Percentiles rank a stretch among this genome's conserved stretches.
These are phyloP conservation scores for Enchytraeus crypticus DNA, from an alignment of 2,888 invertebrate genomes.

Conservation along the genomic window DNA sequence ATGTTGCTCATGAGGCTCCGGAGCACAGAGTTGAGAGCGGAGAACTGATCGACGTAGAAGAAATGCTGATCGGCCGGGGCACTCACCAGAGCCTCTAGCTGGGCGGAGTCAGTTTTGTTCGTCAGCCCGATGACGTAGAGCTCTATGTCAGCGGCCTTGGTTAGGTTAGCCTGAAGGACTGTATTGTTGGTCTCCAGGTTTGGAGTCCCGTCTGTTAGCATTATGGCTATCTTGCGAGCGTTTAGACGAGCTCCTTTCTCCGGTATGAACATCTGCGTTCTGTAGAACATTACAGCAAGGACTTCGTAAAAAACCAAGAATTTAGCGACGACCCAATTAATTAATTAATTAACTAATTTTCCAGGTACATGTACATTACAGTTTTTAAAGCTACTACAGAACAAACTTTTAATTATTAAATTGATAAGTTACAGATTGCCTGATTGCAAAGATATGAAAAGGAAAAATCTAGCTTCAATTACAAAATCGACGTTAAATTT, in stretches of 20 bases:
- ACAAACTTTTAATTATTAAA: too few relatives aligned
- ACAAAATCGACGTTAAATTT: too few relatives aligned
- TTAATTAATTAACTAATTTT: too few relatives aligned
- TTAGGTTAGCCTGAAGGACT: conserved; percentile 9
- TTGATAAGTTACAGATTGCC: too few relatives aligned
- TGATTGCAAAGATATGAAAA: too few relatives aligned
- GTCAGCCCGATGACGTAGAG: conserved; percentile 19
- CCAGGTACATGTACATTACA: too few relatives aligned
- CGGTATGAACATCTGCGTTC: not conserved
- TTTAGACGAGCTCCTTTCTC: conserved; percentile 6
- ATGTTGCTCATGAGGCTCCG: conserved; percentile 2
- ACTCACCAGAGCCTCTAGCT: conserved; percentile 9
- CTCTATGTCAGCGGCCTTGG: conserved; percentile 11
- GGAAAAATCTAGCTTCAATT: too few relatives aligned
- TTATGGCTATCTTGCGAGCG: conserved; percentile 13
- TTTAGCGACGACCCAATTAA: too few relatives aligned
- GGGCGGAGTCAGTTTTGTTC: conserved; percentile 4
- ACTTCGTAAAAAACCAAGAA: too few relatives aligned
- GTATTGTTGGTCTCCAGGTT: conserved; percentile 10
- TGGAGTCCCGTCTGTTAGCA: conserved; percentile 21
- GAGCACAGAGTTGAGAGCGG: conserved; percentile 3
- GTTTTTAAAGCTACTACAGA: too few relatives aligned
- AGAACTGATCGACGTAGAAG: conserved; percentile 12
- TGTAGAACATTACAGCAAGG: too few relatives aligned
- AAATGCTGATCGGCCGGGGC: conserved; percentile 5